Base-by-base conservation (phyloP, 2,113 vertebrate species). In the Spea bombifrons region DNA sequence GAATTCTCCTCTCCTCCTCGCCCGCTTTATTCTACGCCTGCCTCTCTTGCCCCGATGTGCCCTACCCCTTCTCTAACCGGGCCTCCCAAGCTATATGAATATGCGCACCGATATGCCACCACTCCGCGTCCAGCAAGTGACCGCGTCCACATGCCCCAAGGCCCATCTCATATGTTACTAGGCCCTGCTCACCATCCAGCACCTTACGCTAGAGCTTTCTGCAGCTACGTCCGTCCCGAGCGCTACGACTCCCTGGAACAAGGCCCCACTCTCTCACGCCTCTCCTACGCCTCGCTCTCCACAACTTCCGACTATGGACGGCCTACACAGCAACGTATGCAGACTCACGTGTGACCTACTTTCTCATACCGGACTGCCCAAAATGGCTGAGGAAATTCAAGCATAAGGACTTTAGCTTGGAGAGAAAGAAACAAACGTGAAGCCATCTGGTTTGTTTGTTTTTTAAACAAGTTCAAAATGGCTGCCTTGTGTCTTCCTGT, bases 261-360 rank as follows among this genome's bases (percentile, higher is more conserved):
- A 73, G 90, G 88, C 74, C 92, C 94, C 0, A 86, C 91, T 76
- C 93, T 92, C 0, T 92, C 92, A 2, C 92, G 91, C 7, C 95
- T 94, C 78, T 94, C 95, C n/a, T 96, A 94, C 43, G 91, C 94
- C 61, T 92, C 94, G 15, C 93, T 93, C 65, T 95, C 91, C 48
- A 93, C 90, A 83, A 90, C 90, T 87, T 94, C 87, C 49, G 93
- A 94, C 86, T 93, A 91, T 16, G 90, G 93, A 48, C 88, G 92
- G 8, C 93, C 92, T 3, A 89, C 92, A 45, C 94, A 96, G 16
- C 88, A 88, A 1, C 94, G 95, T 74, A 96, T 96, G 91, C 95
- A 97, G 88, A 97, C 95, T 72, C 95, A 97, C 3, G 95, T 97
- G 85, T 97, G 92, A 96, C 65, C 43, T 30, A 4, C 13, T 50